Evolutionary conservation across 2,797 vertebrate species (phyloP), one percentile per base, ranked within the genome.

Genomic region (Enteromius thamalakanensis): DNA sequence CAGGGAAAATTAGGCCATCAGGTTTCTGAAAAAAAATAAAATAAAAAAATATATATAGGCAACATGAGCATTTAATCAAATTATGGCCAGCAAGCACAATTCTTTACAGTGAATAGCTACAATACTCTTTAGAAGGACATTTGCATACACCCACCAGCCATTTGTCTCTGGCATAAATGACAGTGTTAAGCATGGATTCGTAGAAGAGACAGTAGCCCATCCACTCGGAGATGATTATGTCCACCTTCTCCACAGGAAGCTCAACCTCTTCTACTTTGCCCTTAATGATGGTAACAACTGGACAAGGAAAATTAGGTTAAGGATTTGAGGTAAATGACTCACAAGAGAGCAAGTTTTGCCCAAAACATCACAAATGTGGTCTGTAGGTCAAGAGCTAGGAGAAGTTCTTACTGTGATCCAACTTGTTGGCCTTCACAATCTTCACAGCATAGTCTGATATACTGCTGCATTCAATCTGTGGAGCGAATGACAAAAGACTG

Each of bases 161-260:
- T 77, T 98, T 97, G 93, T 98, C 97, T 0, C 97, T 91, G 81
- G 97, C 97, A 1, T 98, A 97, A 68, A 98, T 96, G 87, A 98
- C 97, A 0, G 97, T 98, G 86, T 98, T 98, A 49, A 98, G 96
- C 97, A 98, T 98, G 21, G 97, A 97, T 89, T 98, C 97, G 0
- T 98, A 98, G 92, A 98, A 98, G 79, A 98, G 96, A 87, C 97
- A 98, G 89, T 98, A 98, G 9, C 97, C 97, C 97, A 98, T 98
- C 97, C 97, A 98, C 90, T 98, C 97, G 0, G 97, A 98, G 87
- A 98, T 98, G 89, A 98, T 97, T 86, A 98, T 97, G 89, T 98
- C 97, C 0, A 98, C 97, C 21, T 95, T 95, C 0, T 97, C 96
- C 83, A 97, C 96, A 0, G 97, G 96, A 49, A 98, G 94, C 45